These are phyloP conservation scores for Caranx ignobilis DNA, from an alignment of 2,113 vertebrate genomes.

Conservation along the genomic window DNA sequence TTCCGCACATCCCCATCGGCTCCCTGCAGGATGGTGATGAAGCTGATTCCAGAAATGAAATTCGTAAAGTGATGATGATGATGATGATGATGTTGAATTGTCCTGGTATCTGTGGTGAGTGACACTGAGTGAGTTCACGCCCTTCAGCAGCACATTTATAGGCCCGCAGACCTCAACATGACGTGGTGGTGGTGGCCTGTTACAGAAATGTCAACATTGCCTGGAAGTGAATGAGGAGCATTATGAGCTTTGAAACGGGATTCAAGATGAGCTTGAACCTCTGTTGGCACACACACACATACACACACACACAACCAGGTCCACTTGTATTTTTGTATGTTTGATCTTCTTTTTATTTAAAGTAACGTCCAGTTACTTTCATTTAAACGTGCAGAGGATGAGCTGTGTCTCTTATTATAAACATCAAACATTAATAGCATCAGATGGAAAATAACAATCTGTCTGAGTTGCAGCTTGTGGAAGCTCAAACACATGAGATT, in stretches of 20 bases:
- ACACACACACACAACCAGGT: not conserved
- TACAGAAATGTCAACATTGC: conserved; percentile 69
- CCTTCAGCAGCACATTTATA: conserved; percentile 71
- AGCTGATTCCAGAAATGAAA: not conserved
- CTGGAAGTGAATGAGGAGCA: conserved; percentile 12
- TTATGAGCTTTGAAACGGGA: not conserved
- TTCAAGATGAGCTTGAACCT: not conserved
- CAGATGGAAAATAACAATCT: not conserved
- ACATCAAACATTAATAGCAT: not conserved
- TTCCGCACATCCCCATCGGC: conserved; percentile 64
- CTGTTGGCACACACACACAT: not conserved
- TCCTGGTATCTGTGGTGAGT: not conserved
- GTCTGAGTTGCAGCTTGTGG: not conserved
- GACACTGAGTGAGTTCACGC: conserved; percentile 43
- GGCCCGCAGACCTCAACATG: conserved; percentile 57
- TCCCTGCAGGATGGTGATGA: not conserved
- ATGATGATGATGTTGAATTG: no score
- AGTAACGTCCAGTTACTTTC: not conserved
- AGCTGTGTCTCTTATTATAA: not conserved
- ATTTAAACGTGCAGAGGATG: not conserved
- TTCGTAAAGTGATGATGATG: not conserved
- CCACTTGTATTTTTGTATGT: not conserved
- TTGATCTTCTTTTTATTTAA: not conserved
- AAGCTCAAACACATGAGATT: not conserved
- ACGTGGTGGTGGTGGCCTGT: conserved; percentile 39